phyloP scores from a whole-genome alignment of 1,140 invertebrate genomes.

The Drosophila rhopaloa region DNA sequence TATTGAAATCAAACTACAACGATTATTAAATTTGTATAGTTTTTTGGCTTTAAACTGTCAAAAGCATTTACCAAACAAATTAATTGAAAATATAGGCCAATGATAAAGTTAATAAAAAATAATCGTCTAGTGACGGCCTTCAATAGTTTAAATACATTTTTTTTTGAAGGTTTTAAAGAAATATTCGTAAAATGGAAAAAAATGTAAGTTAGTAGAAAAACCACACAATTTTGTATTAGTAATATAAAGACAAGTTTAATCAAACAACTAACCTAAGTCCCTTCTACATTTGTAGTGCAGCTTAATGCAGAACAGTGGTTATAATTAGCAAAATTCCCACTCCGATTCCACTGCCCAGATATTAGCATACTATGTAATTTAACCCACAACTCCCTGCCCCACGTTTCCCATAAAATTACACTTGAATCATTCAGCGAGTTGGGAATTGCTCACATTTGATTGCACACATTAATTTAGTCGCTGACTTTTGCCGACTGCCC shows the following conservation, averaged over 20 bases:
- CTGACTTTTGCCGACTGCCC: slow-evolving; percentile 34
- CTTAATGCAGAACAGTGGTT: slow-evolving; percentile 5
- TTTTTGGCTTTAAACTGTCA: background rate
- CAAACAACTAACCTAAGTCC: too few relatives aligned
- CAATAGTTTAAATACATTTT: background rate
- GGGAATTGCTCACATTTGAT: slow-evolving; percentile 68
- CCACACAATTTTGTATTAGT: too few relatives aligned
- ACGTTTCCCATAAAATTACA: slow-evolving; percentile 28
- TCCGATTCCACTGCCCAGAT: background rate
- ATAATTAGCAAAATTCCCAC: slow-evolving; percentile 31
- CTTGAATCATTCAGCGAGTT: slow-evolving; percentile 35
- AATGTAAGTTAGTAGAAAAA: too few relatives aligned
- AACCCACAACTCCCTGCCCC: background rate
- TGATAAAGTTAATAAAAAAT: slow-evolving; percentile 11
- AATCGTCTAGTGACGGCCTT: background rate
- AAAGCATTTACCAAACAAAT: background rate
- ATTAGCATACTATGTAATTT: slow-evolving; percentile 33
- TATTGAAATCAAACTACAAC: background rate
- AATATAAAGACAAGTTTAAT: too few relatives aligned
- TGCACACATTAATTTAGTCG: slow-evolving; percentile 63
- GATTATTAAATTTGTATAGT: background rate
- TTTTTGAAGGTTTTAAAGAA: too few relatives aligned
- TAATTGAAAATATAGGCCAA: background rate
- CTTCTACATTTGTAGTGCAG: background rate
- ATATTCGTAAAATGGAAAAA: background rate